Conservation (phyloP, 2,113 vertebrate species). For the Tragelaphus imberbis region DNA sequence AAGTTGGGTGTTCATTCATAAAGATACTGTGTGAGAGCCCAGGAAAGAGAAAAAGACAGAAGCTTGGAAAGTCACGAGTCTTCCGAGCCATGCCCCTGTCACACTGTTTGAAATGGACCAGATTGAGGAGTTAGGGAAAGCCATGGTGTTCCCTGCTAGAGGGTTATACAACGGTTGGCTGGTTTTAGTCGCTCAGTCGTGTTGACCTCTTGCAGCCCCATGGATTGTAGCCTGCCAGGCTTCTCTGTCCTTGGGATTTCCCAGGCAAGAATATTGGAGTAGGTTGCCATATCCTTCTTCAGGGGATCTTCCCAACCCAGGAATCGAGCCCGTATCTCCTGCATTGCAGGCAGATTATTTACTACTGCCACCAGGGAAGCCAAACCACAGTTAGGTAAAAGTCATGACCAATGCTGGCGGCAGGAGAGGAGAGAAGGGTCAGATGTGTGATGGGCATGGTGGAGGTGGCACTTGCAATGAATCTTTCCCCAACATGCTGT, state of each 20-base stretch:
- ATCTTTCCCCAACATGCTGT: background rate
- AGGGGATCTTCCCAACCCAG: background rate
- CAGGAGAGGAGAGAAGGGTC: background rate
- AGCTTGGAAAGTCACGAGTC: background rate
- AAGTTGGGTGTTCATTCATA: background rate
- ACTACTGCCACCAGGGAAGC: background rate
- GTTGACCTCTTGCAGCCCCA: background rate
- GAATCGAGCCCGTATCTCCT: accelerated
- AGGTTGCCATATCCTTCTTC: background rate
- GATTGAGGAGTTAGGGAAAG: accelerated
- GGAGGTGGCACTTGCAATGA: background rate
- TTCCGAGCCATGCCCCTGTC: background rate
- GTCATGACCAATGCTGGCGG: accelerated
- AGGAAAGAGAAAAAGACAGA: background rate
- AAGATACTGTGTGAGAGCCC: background rate
- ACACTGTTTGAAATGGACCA: background rate
- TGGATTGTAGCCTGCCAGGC: background rate
- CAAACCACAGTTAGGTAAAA: background rate
- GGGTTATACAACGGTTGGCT: background rate
- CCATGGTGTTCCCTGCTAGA: too few relatives aligned
- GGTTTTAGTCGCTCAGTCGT: background rate
- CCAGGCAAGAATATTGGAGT: background rate
- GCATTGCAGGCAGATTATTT: background rate
- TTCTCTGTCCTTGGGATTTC: background rate
- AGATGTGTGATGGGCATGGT: accelerated